These are phyloP conservation scores for Potamilus streckersoni DNA, from an alignment of 1,140 invertebrate genomes.

Conservation along the genomic window DNA sequence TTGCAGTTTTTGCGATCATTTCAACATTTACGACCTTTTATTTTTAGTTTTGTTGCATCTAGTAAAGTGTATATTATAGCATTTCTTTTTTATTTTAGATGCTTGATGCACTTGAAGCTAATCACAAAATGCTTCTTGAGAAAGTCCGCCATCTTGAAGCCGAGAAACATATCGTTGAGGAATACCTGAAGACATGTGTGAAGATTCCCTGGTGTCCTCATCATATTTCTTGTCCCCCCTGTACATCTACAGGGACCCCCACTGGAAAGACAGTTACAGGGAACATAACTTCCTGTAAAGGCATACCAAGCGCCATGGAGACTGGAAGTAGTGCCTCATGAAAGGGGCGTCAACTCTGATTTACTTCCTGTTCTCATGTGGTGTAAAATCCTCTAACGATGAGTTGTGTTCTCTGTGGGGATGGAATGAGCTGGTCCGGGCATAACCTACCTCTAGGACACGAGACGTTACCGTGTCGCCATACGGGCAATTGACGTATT, in stretches of 20 bases:
- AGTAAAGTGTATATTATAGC: neutral
- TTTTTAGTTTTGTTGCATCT: neutral
- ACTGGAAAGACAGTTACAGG: neutral
- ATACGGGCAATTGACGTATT: too few relatives aligned
- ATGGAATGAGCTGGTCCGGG: too few relatives aligned
- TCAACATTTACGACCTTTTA: neutral
- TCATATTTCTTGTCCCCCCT: slow-evolving; percentile 6
- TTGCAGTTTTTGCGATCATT: neutral
- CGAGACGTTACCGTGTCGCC: too few relatives aligned
- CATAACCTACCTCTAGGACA: too few relatives aligned
- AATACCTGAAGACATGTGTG: slow-evolving; percentile 36
- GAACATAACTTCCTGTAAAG: too few relatives aligned
- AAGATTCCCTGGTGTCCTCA: slow-evolving; percentile 35
- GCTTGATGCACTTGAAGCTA: slow-evolving; percentile 26
- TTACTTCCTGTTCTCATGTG: too few relatives aligned
- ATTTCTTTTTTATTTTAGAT: slow-evolving; percentile 14
- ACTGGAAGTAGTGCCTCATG: too few relatives aligned
- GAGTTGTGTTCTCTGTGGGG: too few relatives aligned
- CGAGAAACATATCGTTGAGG: slow-evolving; percentile 37
- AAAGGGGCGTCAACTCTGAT: too few relatives aligned
- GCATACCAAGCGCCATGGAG: too few relatives aligned
- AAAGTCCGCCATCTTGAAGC: slow-evolving; percentile 34
- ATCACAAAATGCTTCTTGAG: slow-evolving; percentile 26
- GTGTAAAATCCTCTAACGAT: too few relatives aligned
- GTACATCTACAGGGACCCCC: neutral